Percentiles rank a stretch among this genome's conserved stretches.
Evolutionary conservation across 2,113 vertebrate species (phyloP).

Genomic region (Uria aalge): DNA sequence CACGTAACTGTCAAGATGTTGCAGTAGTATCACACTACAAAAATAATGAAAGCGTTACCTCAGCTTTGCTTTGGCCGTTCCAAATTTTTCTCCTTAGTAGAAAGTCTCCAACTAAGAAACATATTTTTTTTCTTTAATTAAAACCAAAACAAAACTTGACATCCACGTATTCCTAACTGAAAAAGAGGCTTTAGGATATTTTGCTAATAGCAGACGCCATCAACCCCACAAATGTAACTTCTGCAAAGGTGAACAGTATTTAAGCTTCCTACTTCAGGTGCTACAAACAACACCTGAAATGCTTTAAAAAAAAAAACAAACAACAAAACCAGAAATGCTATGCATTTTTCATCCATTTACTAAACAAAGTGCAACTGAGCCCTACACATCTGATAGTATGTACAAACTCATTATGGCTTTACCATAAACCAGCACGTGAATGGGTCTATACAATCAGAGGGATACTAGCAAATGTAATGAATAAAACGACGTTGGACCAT

Average conservation of each 20-base stretch:
- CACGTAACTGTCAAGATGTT: neutral
- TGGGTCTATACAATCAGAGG: constrained; percentile 82
- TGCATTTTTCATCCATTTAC: constrained; percentile 55
- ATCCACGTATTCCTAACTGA: neutral
- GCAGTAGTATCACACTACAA: neutral
- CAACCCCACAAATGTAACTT: neutral
- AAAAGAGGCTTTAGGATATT: neutral
- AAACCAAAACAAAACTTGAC: neutral
- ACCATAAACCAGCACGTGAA: constrained; percentile 73
- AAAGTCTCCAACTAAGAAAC: neutral
- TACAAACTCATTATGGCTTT: constrained; percentile 84
- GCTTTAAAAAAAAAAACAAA: neutral
- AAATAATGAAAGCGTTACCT: neutral
- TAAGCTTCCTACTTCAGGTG: neutral
- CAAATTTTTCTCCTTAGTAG: neutral
- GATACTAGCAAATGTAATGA: constrained; percentile 75
- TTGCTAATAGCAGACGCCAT: neutral
- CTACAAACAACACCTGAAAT: constrained; percentile 28
- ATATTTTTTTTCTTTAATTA: neutral
- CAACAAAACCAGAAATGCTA: neutral
- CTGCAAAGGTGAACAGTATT: neutral
- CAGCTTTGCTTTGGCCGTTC: neutral
- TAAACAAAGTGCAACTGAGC: constrained; percentile 80
- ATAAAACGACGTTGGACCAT: constrained; percentile 77
- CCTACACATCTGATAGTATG: constrained; percentile 75